Evolutionary conservation across 2,113 vertebrate species (phyloP).

Genomic region (Apodemus sylvaticus): DNA sequence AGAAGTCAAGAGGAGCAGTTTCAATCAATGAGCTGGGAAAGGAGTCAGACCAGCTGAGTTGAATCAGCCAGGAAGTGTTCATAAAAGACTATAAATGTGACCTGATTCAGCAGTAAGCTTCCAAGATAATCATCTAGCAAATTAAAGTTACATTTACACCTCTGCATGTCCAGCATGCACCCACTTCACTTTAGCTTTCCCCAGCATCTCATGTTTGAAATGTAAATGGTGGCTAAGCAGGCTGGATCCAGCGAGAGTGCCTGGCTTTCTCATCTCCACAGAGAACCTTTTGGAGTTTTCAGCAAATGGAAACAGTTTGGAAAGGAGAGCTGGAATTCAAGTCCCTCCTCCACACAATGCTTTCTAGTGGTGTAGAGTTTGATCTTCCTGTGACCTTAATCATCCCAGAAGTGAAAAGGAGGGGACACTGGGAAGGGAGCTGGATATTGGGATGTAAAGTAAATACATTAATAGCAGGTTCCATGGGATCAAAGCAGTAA

Average conservation of each 20-base stretch:
- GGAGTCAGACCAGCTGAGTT: too few relatives aligned
- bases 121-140: too few relatives aligned
- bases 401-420: too few relatives aligned
- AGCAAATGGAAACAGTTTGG: constrained; percentile 73
- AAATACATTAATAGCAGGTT: constrained; percentile 82
- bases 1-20: too few relatives aligned
- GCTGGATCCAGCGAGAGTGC: too few relatives aligned
- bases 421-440: too few relatives aligned
- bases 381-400: constrained; percentile 88
- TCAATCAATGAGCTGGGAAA: too few relatives aligned
- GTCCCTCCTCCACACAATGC: constrained; percentile 85
- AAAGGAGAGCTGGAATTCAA: constrained; percentile 88
- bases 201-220: not conserved
- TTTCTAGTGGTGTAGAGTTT: constrained; percentile 86
- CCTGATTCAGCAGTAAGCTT: too few relatives aligned
- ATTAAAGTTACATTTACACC: too few relatives aligned
- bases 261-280: not conserved
- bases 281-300: constrained; percentile 88
- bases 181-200: constrained; percentile 16
- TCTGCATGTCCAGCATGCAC: not conserved
- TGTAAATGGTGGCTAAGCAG: not conserved
- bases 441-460: too few relatives aligned
- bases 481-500: constrained; percentile 87
- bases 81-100: too few relatives aligned
- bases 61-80: too few relatives aligned